Percentiles rank a stretch among this genome's conserved stretches.
Evolutionary conservation across 2,888 invertebrate species (phyloP).

Genomic region (Acronicta psi): DNA sequence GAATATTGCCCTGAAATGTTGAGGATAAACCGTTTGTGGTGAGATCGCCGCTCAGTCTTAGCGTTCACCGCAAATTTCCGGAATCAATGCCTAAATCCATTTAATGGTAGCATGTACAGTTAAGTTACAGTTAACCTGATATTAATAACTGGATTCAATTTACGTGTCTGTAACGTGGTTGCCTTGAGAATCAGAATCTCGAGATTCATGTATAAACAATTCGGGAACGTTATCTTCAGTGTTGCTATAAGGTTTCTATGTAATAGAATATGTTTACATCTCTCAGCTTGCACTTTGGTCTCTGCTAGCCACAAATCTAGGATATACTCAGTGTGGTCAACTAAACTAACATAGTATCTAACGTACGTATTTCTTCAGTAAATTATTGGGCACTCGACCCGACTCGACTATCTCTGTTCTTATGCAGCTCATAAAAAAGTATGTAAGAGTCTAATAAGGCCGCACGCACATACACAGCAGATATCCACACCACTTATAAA

Average conservation of each 20-base stretch:
- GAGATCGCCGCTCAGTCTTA: constrained; percentile 33
- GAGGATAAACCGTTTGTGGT: constrained; percentile 47
- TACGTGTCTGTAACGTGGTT: constrained; percentile 11
- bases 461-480: too few relatives aligned
- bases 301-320: too few relatives aligned
- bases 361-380: too few relatives aligned
- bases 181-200: not conserved
- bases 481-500: too few relatives aligned
- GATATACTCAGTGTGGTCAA: too few relatives aligned
- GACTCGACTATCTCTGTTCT: too few relatives aligned
- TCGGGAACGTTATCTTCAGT: not conserved
- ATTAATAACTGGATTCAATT: constrained; percentile 26
- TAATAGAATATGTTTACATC: too few relatives aligned
- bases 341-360: too few relatives aligned
- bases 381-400: too few relatives aligned
- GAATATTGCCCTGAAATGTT: constrained; percentile 46
- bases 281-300: too few relatives aligned
- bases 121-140: constrained; percentile 18
- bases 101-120: constrained; percentile 17
- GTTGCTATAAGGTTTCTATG: not conserved
- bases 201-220: not conserved
- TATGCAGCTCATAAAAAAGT: too few relatives aligned
- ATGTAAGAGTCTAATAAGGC: too few relatives aligned
- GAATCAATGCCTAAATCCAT: constrained; percentile 33
- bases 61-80: constrained; percentile 53